Conservation (phyloP, 2,888 invertebrate species). For the Leptogaster cylindrica region DNA sequence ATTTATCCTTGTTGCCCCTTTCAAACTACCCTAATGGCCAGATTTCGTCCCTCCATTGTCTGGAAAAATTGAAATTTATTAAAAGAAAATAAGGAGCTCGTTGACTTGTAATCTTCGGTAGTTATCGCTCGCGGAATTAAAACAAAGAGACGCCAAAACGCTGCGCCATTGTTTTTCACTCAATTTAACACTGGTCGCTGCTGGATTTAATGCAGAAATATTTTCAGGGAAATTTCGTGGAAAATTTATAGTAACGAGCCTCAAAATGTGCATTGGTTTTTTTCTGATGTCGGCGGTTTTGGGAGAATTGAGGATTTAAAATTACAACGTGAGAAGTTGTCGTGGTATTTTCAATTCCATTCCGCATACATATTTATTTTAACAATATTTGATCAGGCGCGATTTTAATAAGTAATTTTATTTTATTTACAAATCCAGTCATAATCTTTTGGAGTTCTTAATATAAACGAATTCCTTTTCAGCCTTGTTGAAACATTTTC, state of each 20-base stretch:
- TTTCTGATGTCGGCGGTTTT: no score
- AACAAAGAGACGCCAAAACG: constrained; percentile 1
- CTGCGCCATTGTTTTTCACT: constrained; percentile 1
- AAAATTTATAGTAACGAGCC: background rate
- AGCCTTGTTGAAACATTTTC: no score
- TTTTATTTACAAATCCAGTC: no score
- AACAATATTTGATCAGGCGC: no score
- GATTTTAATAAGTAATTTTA: no score
- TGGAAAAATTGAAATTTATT: background rate
- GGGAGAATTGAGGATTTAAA: no score
- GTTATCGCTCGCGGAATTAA: background rate
- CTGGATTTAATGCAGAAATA: constrained; percentile 8
- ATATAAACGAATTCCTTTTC: no score
- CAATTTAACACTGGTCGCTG: background rate
- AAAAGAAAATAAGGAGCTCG: background rate
- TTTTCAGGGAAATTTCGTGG: background rate
- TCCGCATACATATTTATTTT: no score
- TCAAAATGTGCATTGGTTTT: no score
- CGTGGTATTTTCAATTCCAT: no score
- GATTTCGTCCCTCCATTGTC: background rate
- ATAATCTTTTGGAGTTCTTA: no score
- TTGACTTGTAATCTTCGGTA: background rate
- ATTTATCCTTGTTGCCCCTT: background rate
- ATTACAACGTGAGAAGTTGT: no score
- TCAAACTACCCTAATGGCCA: background rate